Evolutionary conservation across 2,797 vertebrate genomes (phyloP), one percentile per base, ranked within the genome.

Genomic region (Coranthus polyacanthus): DNA sequence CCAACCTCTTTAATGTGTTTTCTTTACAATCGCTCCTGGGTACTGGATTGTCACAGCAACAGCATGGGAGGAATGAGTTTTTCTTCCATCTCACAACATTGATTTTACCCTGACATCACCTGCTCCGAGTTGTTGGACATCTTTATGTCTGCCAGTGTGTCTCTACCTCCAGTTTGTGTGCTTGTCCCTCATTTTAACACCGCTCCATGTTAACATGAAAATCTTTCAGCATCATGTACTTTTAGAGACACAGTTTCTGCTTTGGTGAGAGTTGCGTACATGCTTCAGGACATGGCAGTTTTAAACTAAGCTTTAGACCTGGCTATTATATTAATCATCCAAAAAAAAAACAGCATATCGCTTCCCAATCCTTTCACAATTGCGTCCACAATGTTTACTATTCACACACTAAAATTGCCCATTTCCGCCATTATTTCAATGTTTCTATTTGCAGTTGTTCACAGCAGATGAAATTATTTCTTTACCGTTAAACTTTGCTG

Each of bases 1-100:
- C 34, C 61, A 50, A 16, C 42, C 50, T 17, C 55, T 56, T 66
- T 56, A 53, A 53, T 64, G 29, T 77, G 15, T 67, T 72, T 69
- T 44, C 26, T 57, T 67, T 84, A 58, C 53, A 65, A 38, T 79
- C 52, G 52, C 64, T 75, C 47, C 12, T 12, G 56, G 78, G 69
- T 72, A 37, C 65, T 66, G 26, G 26, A 67, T 61, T 62, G 60
- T 79, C 72, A 63, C 54, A 69, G 72, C 68, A 71, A 58, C 79
- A 82, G 66, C 63, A 44, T 67, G 75, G 74, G 58, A 83, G 83
- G 68, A 90, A 78, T 75, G 41, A 83, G 58, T 55, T 81, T 86
- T 86, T 73, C 54, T 54, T 79, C 47, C 67, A 74, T 82, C 59
- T 85, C 80, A 75, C 53, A 68, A 73, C 62, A 50, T 66, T 45